phyloP scores from a whole-genome alignment of 2,113 vertebrate species.

The Thamnaconus septentrionalis region DNA sequence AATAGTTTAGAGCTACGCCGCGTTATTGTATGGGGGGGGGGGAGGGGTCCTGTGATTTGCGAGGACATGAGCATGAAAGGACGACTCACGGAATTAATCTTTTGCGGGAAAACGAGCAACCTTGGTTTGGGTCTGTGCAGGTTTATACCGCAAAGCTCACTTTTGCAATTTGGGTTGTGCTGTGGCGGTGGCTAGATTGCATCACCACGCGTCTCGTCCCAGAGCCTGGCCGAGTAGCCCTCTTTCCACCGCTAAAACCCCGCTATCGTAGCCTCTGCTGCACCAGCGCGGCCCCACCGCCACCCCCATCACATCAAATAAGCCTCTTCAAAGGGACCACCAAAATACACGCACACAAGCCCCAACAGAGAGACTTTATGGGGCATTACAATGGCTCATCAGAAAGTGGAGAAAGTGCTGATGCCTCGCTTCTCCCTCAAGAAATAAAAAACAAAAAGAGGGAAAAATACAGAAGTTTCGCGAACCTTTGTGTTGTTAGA shows the following conservation, averaged over 20 bases:
- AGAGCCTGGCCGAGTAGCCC: slow-evolving; percentile 44
- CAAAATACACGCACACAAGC: slow-evolving; percentile 12
- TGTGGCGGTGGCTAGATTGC: slow-evolving; percentile 48
- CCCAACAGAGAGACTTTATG: slow-evolving; percentile 9
- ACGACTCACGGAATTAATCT: slow-evolving; percentile 12
- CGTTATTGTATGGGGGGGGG: slow-evolving; percentile 4
- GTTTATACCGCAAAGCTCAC: not conserved
- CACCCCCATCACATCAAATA: slow-evolving; percentile 20
- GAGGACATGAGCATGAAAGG: slow-evolving; percentile 8
- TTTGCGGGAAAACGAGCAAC: slow-evolving; percentile 7
- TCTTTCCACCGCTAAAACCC: slow-evolving; percentile 35
- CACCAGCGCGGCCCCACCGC: slow-evolving; percentile 12
- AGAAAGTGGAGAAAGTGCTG: too few relatives aligned
- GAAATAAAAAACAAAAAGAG: too few relatives aligned
- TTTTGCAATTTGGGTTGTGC: slow-evolving; percentile 9
- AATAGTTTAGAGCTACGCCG: slow-evolving; percentile 7
- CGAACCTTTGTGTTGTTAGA: slow-evolving; percentile 6
- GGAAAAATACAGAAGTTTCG: not conserved
- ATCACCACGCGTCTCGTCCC: slow-evolving; percentile 55
- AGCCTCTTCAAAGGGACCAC: slow-evolving; percentile 2
- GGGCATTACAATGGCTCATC: slow-evolving; percentile 3
- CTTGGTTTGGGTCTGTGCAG: slow-evolving; percentile 47
- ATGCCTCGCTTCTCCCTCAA: too few relatives aligned
- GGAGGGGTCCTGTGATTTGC: not conserved
- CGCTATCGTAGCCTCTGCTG: slow-evolving; percentile 20